These are phyloP conservation scores for Beris morrisii DNA, from an alignment of 2,888 invertebrate species.

Conservation along the genomic window DNA sequence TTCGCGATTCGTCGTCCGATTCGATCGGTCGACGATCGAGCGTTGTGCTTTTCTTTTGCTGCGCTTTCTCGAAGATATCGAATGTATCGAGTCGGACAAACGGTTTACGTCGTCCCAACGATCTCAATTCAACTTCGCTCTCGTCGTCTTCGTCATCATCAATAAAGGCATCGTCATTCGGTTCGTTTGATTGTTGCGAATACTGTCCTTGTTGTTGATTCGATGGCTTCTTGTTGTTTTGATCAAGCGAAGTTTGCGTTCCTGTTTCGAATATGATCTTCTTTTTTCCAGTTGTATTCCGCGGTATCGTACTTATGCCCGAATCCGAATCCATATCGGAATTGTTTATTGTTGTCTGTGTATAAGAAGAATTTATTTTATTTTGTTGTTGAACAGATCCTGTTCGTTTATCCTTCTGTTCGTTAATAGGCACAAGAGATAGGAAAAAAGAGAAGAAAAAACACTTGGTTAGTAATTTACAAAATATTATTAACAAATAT, in stretches of 20 bases:
- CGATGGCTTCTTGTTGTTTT: slow-evolving; percentile 4
- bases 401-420: slow-evolving; percentile 26
- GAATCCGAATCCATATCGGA: slow-evolving; percentile 27
- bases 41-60: slow-evolving; percentile 7
- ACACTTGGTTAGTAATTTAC: slow-evolving; percentile 21
- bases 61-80: slow-evolving; percentile 19
- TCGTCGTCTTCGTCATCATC: slow-evolving; percentile 32
- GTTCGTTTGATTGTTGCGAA: slow-evolving; percentile 3
- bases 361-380: slow-evolving; percentile 29
- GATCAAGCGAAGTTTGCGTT: slow-evolving; percentile 21
- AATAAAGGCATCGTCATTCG: slow-evolving; percentile 33
- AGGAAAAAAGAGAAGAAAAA: slow-evolving; percentile 17
- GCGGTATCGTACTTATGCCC: slow-evolving; percentile 21
- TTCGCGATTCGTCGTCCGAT: slow-evolving; percentile 47
- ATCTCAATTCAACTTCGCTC: slow-evolving; percentile 19
- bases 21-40: slow-evolving; percentile 34
- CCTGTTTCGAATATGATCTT: slow-evolving; percentile 17
- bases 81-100: slow-evolving; percentile 22
- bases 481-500: slow-evolving; percentile 3
- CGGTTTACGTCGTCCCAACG: slow-evolving; percentile 10
- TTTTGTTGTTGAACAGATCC: slow-evolving; percentile 25
- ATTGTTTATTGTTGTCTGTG: slow-evolving; percentile 20
- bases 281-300: background rate
- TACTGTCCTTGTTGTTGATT: background rate
- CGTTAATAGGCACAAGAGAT: slow-evolving; percentile 19